phyloP scores from a whole-genome alignment of 2,888 invertebrate species.

The Caenorhabditis auriculariae region DNA sequence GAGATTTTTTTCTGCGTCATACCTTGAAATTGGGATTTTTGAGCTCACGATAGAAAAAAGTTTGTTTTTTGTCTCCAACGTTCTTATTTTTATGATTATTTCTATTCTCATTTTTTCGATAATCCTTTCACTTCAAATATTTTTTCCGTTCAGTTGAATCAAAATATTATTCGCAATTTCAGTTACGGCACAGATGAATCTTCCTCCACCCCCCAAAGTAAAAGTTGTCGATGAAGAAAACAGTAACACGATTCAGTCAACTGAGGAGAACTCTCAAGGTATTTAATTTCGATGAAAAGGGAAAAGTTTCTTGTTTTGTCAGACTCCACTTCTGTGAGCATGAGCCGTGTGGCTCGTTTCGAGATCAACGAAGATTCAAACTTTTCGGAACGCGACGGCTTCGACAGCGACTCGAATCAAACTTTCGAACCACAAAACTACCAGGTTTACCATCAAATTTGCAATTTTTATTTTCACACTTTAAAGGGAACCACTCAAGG shows the following conservation, averaged over 20 bases:
- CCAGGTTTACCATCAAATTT: not conserved
- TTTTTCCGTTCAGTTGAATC: too few relatives aligned
- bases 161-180: constrained; percentile 7
- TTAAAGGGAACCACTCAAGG: constrained; percentile 10
- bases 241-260: constrained; percentile 40
- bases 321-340: constrained; percentile 25
- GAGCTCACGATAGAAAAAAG: too few relatives aligned
- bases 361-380: constrained; percentile 59
- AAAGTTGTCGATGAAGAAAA: constrained; percentile 39
- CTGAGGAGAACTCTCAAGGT: constrained; percentile 55
- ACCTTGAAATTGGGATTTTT: too few relatives aligned
- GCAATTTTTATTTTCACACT: constrained; percentile 5
- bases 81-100: too few relatives aligned
- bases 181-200: constrained; percentile 49
- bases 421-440: constrained; percentile 42
- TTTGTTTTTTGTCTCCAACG: too few relatives aligned
- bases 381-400: constrained; percentile 54
- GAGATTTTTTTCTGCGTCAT: not conserved
- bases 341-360: constrained; percentile 12
- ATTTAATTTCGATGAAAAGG: not conserved
- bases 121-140: too few relatives aligned
- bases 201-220: constrained; percentile 29
- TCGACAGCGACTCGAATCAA: constrained; percentile 59
- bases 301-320: not conserved
- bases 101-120: too few relatives aligned